A percentile compares a stretch with the other conserved stretches of the same genome.
Evolutionary conservation across 2,888 invertebrate genomes (phyloP).

Genomic region (Melinopterus prodromus): DNA sequence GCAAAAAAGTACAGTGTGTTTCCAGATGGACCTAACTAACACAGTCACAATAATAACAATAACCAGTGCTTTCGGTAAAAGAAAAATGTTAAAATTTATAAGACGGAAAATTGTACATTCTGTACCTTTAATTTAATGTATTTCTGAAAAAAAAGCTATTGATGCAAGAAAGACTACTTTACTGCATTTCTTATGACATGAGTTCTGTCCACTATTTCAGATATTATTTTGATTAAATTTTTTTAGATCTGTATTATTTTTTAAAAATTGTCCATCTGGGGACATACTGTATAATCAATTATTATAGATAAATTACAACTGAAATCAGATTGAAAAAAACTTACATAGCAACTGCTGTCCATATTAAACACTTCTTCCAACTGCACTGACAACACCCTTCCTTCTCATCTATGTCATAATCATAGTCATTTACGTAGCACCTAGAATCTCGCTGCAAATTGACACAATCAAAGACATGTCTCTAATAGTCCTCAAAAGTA

Average conservation of each 20-base stretch:
- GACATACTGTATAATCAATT: no score
- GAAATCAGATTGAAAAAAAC: constrained; percentile 9
- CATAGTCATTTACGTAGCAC: background rate
- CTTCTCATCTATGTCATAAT: background rate
- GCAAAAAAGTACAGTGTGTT: background rate
- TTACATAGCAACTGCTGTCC: constrained; percentile 17
- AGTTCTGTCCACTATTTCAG: no score
- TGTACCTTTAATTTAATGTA: no score
- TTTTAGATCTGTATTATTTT: constrained; percentile 8
- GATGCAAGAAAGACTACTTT: no score
- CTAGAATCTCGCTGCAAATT: background rate
- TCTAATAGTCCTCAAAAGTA: background rate
- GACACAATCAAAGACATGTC: background rate
- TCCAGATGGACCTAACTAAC: no score
- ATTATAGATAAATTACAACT: background rate
- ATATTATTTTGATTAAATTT: background rate
- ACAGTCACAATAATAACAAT: no score
- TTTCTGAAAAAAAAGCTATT: no score
- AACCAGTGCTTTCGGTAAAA: no score
- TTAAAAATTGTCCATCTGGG: background rate
- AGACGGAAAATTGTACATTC: no score
- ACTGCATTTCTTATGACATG: no score
- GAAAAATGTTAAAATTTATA: no score
- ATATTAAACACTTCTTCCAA: constrained; percentile 21
- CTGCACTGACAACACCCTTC: background rate